Conservation (phyloP, 2,797 vertebrate species). For the Salmo trutta region DNA sequence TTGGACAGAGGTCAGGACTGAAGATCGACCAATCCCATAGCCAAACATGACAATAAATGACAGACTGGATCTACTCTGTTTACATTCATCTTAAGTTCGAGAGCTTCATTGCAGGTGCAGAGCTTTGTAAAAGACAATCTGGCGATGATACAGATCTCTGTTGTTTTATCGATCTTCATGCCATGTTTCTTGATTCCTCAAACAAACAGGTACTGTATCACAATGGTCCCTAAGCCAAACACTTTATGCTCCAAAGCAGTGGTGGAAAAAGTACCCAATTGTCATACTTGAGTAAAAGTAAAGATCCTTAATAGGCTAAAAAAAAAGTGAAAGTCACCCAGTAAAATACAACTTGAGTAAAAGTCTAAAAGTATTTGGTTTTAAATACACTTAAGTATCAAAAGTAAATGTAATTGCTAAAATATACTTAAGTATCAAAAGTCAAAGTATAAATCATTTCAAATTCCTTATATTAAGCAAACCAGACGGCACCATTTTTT, state of each 20-base stretch:
- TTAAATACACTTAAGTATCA: too few species aligned
- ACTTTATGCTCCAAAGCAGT: slow-evolving; percentile 32
- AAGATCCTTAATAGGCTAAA: too few species aligned
- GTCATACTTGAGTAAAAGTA: too few species aligned
- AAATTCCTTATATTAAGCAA: too few species aligned
- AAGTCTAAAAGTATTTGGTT: too few species aligned
- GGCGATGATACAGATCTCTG: not conserved
- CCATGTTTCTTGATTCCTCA: not conserved
- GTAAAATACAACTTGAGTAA: too few species aligned
- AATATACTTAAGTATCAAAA: too few species aligned
- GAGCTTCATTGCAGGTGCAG: not conserved
- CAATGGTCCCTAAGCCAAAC: slow-evolving; percentile 53
- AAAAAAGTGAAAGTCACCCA: too few species aligned
- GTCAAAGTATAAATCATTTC: too few species aligned
- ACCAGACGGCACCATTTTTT: too few species aligned
- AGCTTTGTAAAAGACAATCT: not conserved
- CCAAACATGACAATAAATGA: slow-evolving; percentile 14
- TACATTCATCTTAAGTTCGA: not conserved
- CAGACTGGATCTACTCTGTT: slow-evolving; percentile 2
- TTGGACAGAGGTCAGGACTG: slow-evolving; percentile 11
- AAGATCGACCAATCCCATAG: slow-evolving; percentile 12
- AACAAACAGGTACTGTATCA: too few species aligned
- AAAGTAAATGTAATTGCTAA: too few species aligned
- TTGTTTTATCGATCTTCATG: not conserved
- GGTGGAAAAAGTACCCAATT: not conserved